Evolutionary conservation across 2,797 vertebrate genomes (phyloP), one percentile per base, ranked within the genome.

Genomic region (Tapirus indicus): DNA sequence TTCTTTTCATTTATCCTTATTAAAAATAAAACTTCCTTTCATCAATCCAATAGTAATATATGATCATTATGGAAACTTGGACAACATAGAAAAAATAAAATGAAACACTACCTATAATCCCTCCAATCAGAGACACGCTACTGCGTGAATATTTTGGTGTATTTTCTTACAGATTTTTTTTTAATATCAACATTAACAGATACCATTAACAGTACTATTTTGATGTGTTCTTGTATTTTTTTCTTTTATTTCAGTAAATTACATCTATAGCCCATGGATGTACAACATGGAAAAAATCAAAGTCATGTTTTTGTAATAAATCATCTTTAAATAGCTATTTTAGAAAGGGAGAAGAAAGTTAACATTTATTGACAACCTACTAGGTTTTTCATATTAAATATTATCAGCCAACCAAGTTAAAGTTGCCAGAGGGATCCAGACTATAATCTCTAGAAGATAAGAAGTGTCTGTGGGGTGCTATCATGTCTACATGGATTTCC

Each of bases 1-100:
- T 49, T 66, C 3, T 89, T 69, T 78, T 95, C 35, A 77, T 71
- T 54, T 93, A 35, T 27, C 16, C 47, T 89, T 77, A 87, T 75
- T 90, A 66, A 74, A 95, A 49, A 49, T 91, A 74, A 56, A 71
- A 2, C 47, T 79, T 82, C 49, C 52, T 91, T 93, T 86, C 44
- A 60, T 11, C 4, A 77, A n/a, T 9, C 17, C 69, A 75, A 6
- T 56, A 41, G 14, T 71, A 60, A 88, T 85, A 18, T 0, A 38
- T 47, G 49, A 47, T 60, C 56, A 68, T 52, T 56, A 52, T 68
- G 41, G 68, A 84, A 86, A 72, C 11, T 52, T 44, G 25, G 72
- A 20, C 66, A 86, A 68, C 16, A 66, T 7, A 68, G 58, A 64
- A 94, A 88, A 89, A 71, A 88, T 27, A 52, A 85, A 79, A 86